phyloP scores from a whole-genome alignment of 1,140 invertebrate species.

The Drosophila arizonae region DNA sequence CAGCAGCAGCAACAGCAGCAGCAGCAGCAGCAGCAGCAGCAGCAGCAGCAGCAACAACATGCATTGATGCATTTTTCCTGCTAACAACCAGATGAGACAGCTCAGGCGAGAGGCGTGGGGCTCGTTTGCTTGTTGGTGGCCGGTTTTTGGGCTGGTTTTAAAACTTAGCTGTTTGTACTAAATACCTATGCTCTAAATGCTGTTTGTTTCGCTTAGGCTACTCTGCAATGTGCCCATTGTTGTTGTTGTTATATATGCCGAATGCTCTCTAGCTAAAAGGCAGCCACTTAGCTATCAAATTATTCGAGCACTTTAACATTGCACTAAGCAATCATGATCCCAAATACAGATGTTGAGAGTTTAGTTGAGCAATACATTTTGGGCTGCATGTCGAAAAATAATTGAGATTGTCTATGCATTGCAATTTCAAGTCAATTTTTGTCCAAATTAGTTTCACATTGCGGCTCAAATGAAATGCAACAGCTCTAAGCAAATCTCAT shows the following conservation, averaged over 20 bases:
- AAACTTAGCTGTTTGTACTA: conserved; percentile 49
- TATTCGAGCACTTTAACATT: conserved; percentile 3
- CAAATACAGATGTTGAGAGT: not conserved
- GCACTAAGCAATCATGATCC: conserved; percentile 15
- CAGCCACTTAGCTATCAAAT: conserved; percentile 18
- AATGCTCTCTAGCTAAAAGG: conserved; percentile 27
- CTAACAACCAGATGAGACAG: conserved; percentile 61
- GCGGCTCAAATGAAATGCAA: too few species aligned
- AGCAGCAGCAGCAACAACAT: conserved; percentile 16
- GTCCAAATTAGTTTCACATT: too few species aligned
- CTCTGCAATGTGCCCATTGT: conserved; percentile 4
- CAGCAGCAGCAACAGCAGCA: conserved; percentile 14
- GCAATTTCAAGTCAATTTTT: too few species aligned
- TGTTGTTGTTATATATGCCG: not conserved
- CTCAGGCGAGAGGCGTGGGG: conserved; percentile 5
- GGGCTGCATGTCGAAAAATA: too few species aligned
- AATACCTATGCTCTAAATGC: conserved; percentile 73
- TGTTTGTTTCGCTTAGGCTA: conserved; percentile 56
- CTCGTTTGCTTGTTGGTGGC: conserved; percentile 28
- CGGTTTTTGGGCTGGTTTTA: conserved; percentile 61
- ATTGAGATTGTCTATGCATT: too few species aligned
- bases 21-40: conserved; percentile 12
- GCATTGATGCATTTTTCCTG: conserved; percentile 80
- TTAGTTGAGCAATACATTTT: not conserved
- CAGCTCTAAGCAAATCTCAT: too few species aligned